A percentile compares a stretch with the other conserved stretches of the same genome.
phyloP scores from a whole-genome alignment of 2,113 vertebrate genomes.

The Stigmatopora argus region DNA sequence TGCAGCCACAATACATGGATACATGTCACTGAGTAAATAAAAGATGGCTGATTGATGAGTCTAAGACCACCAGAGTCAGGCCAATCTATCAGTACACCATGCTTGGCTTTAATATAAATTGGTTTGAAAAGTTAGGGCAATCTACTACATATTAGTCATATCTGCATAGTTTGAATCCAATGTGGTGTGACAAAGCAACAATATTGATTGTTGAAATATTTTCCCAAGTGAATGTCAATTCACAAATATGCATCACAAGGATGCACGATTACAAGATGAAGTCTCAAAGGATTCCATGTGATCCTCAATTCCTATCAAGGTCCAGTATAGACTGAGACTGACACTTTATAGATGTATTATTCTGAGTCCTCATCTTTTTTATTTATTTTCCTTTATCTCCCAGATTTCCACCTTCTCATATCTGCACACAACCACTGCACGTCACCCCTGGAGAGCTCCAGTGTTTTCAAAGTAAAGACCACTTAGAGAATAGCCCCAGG shows the following conservation, averaged over 20 bases:
- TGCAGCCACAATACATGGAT: constrained; percentile 41
- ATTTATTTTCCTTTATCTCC: constrained; percentile 33
- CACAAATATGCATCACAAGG: constrained; percentile 62
- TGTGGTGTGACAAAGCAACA: background rate
- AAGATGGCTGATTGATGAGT: constrained; percentile 31
- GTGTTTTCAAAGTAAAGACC: constrained; percentile 76
- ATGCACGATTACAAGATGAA: constrained; percentile 75
- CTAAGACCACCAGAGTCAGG: background rate
- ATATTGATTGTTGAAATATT: background rate
- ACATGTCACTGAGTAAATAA: constrained; percentile 55
- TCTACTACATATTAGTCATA: background rate
- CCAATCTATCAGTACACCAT: background rate
- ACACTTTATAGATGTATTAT: constrained; percentile 74
- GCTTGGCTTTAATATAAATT: background rate
- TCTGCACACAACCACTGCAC: constrained; percentile 56
- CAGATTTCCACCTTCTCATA: constrained; percentile 42
- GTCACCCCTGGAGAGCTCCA: constrained; percentile 68
- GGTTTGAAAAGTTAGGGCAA: background rate
- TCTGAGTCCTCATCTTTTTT: constrained; percentile 53
- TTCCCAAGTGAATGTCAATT: background rate
- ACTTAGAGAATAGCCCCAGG: constrained; percentile 75
- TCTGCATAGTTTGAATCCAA: background rate
- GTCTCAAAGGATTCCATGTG: constrained; percentile 63
- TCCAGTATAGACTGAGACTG: constrained; percentile 51
- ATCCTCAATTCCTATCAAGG: constrained; percentile 69